A percentile compares a stretch with the other conserved stretches of the same genome.
Conservation (phyloP, 2,888 invertebrate species). For the Stictocephala bisonia region DNA sequence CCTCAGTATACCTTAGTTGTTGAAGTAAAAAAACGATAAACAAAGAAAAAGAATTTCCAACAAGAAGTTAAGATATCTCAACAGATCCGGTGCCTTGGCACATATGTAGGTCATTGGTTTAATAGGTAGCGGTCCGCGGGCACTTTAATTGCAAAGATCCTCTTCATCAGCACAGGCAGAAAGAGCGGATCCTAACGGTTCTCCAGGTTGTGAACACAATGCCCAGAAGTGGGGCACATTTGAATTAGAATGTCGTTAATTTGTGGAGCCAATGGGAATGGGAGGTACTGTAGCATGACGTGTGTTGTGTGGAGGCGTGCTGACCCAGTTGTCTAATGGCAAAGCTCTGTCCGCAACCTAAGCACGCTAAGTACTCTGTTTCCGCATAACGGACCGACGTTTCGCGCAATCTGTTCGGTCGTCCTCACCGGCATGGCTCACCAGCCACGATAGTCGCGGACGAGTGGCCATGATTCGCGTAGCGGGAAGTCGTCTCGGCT, state of each 20-base stretch:
- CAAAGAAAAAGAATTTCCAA: too few species aligned
- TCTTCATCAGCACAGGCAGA: neutral
- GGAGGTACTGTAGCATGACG: constrained; percentile 14
- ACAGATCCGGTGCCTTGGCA: too few species aligned
- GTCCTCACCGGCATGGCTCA: too few species aligned
- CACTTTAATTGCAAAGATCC: constrained; percentile 10
- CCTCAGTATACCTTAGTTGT: too few species aligned
- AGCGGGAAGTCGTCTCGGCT: too few species aligned
- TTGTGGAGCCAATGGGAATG: neutral
- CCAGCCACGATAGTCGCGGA: too few species aligned
- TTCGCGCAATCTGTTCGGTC: neutral
- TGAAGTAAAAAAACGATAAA: too few species aligned
- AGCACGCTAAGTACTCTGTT: neutral
- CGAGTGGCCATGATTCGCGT: constrained; percentile 10
- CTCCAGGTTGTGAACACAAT: constrained; percentile 8
- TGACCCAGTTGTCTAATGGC: constrained; percentile 15
- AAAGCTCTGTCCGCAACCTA: neutral
- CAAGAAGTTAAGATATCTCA: too few species aligned
- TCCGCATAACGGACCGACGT: neutral
- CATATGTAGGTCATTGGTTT: too few species aligned
- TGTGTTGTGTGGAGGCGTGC: neutral
- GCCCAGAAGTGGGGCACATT: constrained; percentile 20
- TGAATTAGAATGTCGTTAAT: constrained; percentile 31
- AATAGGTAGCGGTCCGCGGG: constrained; percentile 18
- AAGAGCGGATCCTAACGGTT: neutral